phyloP scores from a whole-genome alignment of 1,140 invertebrate genomes.

The Trachymyrmex cornetzi region DNA sequence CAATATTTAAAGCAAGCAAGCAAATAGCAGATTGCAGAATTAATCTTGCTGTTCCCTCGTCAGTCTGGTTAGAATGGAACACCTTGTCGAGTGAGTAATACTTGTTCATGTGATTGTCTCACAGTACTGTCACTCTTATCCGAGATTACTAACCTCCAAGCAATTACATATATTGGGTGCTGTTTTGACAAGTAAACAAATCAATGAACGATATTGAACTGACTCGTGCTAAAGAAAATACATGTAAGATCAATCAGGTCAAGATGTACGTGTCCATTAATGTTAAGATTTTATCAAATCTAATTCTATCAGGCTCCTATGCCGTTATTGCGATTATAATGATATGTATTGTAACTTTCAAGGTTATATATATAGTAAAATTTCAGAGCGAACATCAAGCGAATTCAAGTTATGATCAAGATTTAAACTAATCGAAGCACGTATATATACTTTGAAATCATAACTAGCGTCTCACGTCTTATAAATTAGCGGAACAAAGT shows the following conservation, averaged over 20 bases:
- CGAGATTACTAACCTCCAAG: conserved; percentile 41
- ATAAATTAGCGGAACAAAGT: no score
- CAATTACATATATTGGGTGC: conserved; percentile 33
- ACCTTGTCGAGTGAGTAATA: conserved; percentile 32
- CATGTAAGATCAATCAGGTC: conserved; percentile 6
- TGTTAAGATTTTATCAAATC: not conserved
- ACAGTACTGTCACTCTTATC: conserved; percentile 57
- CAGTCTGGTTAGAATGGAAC: conserved; percentile 24
- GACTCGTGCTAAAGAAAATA: conserved; percentile 9
- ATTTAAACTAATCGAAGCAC: not conserved
- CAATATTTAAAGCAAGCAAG: not conserved
- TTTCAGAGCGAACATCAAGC: not conserved
- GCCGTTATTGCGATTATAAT: conserved; percentile 31
- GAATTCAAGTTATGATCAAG: not conserved
- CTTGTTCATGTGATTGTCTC: conserved; percentile 19
- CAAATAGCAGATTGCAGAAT: not conserved
- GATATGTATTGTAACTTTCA: conserved; percentile 48
- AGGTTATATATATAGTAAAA: conserved; percentile 42
- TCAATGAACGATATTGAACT: conserved; percentile 16
- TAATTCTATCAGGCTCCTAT: conserved; percentile 4
- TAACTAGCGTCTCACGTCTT: not conserved
- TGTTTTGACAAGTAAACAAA: conserved; percentile 45
- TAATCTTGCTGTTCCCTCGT: conserved; percentile 16
- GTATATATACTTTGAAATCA: not conserved
- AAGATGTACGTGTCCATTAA: not conserved